Conservation (phyloP, 2,797 vertebrate species). For the Sphenodon punctatus region DNA sequence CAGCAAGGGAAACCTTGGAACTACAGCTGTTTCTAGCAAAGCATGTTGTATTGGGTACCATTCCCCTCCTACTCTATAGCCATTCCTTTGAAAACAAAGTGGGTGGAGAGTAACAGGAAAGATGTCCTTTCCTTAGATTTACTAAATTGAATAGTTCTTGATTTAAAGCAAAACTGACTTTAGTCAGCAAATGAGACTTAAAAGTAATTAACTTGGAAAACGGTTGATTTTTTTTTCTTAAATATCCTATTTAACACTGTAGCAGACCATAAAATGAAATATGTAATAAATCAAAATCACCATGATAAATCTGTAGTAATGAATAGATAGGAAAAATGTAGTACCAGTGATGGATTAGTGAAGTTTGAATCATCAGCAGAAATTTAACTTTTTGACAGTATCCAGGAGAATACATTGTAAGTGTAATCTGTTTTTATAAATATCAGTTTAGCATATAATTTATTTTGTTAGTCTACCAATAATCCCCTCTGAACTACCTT, state of each 20-base stretch:
- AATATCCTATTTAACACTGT: not conserved
- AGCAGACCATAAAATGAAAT: not conserved
- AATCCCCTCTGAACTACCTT: slow-evolving; percentile 24
- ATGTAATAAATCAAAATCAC: not conserved
- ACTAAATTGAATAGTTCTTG: not conserved
- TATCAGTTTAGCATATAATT: not conserved
- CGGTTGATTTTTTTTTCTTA: not conserved
- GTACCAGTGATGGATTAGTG: too few relatives aligned
- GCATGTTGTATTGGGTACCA: not conserved
- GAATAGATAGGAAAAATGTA: too few relatives aligned
- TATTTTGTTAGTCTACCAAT: slow-evolving; percentile 39
- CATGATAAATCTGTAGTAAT: too few relatives aligned
- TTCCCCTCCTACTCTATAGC: not conserved
- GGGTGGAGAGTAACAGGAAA: not conserved
- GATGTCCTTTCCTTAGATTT: not conserved
- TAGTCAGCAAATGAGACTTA: not conserved
- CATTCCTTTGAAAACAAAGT: not conserved
- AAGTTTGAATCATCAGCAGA: too few relatives aligned
- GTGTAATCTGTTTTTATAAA: not conserved
- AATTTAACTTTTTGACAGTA: not conserved
- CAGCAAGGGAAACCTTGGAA: not conserved
- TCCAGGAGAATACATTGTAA: not conserved
- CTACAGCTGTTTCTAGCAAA: slow-evolving; percentile 11
- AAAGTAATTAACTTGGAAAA: not conserved
- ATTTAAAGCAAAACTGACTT: not conserved